These are phyloP conservation scores for Hippocampus kuda DNA, from an alignment of 2,797 vertebrate species.

Conservation along the genomic window DNA sequence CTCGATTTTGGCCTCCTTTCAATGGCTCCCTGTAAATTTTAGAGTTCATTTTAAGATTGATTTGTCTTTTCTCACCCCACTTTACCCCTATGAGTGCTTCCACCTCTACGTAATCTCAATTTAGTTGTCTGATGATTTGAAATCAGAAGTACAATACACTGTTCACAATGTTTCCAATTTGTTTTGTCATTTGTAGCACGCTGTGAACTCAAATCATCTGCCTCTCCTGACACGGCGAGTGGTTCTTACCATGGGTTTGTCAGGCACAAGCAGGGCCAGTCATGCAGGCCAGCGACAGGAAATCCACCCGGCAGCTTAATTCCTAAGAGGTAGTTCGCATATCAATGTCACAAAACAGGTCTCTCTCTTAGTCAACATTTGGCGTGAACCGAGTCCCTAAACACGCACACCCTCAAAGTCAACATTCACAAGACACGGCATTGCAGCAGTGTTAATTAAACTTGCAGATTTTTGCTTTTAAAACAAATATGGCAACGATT, in stretches of 20 bases:
- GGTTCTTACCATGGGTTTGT: constrained; percentile 55
- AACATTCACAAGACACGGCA: background rate
- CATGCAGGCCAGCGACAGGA: constrained; percentile 35
- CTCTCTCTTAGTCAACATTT: background rate
- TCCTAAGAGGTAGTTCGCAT: constrained; percentile 28
- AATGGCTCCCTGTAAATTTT: too few species aligned
- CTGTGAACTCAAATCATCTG: background rate
- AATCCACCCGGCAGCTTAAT: constrained; percentile 42
- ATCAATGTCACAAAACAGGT: background rate
- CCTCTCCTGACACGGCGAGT: background rate
- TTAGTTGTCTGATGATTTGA: too few species aligned
- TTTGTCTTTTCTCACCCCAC: too few species aligned
- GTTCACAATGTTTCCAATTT: background rate
- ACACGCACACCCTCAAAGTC: background rate
- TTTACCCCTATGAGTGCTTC: too few species aligned
- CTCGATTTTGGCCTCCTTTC: too few species aligned
- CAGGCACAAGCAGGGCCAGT: constrained; percentile 32
- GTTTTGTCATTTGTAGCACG: background rate
- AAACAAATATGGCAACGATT: background rate
- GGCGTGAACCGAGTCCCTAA: constrained; percentile 15
- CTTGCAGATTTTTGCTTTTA: background rate
- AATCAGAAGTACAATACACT: too few species aligned
- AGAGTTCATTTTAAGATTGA: too few species aligned
- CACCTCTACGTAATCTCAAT: too few species aligned
- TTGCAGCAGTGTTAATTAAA: background rate